Evolutionary conservation across 2,888 invertebrate species (phyloP).

Genomic region (Amorpha juglandis): DNA sequence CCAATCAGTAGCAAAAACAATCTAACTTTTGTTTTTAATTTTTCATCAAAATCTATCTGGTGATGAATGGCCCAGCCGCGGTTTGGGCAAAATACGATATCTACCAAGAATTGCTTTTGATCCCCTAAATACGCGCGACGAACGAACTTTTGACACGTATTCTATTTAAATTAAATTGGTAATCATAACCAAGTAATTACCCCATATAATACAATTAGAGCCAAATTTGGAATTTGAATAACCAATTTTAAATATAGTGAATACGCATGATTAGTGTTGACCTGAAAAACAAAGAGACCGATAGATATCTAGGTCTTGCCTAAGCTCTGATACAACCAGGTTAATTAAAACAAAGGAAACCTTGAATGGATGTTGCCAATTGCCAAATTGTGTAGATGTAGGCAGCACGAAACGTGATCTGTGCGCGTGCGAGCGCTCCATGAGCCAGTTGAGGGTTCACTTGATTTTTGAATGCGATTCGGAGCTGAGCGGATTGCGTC

Average conservation of each 20-base stretch:
- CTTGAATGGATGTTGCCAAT: conserved; percentile 60
- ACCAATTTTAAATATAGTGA: conserved; percentile 29
- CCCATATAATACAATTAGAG: neutral
- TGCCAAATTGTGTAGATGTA: conserved; percentile 59
- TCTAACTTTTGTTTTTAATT: neutral
- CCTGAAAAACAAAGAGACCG: conserved; percentile 31
- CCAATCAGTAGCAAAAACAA: conserved; percentile 36
- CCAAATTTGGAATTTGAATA: conserved; percentile 27
- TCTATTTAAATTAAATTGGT: neutral
- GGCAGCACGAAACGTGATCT: conserved; percentile 48
- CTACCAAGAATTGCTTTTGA: neutral
- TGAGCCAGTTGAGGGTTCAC: conserved; percentile 39
- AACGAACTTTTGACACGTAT: conserved; percentile 13
- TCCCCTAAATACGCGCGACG: neutral
- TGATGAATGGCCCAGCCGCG: neutral
- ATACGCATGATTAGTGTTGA: conserved; percentile 23
- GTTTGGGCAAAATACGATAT: neutral
- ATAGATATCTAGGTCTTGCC: conserved; percentile 38
- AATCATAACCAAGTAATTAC: neutral
- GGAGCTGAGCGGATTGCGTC: conserved; percentile 46
- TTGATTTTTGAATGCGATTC: conserved; percentile 51
- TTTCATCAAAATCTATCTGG: neutral
- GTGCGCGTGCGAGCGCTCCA: conserved; percentile 51
- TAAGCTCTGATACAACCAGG: conserved; percentile 42
- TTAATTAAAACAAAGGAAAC: conserved; percentile 60